A percentile compares a stretch with the other conserved stretches of the same genome.
Evolutionary conservation across 2,113 vertebrate genomes (phyloP).

Genomic region (Dasypus novemcinctus): DNA sequence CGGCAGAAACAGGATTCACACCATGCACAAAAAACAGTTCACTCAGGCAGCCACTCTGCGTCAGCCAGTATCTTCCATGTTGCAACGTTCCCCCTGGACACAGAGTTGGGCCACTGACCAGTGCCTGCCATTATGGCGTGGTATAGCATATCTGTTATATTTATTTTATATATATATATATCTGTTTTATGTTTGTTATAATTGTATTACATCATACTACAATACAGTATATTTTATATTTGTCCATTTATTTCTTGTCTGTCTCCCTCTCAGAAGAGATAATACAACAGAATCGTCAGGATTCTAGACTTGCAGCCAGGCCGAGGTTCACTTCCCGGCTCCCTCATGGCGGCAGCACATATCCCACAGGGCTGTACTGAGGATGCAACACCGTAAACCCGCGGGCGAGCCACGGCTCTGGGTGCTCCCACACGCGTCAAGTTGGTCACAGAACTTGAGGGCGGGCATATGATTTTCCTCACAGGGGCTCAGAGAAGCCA

Average conservation of each 20-base stretch:
- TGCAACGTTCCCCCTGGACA: neutral
- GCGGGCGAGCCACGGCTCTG: neutral
- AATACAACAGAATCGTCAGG: neutral
- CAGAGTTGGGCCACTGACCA: neutral
- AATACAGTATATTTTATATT: neutral
- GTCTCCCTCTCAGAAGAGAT: neutral
- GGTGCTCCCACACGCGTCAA: neutral
- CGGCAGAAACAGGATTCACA: neutral
- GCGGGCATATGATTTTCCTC: neutral
- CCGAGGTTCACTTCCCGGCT: neutral
- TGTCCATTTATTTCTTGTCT: neutral
- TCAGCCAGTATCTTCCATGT: no score
- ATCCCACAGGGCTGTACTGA: neutral
- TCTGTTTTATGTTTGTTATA: no score
- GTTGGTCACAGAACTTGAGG: neutral
- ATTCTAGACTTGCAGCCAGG: neutral
- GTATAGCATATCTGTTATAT: neutral
- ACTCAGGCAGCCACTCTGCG: neutral
- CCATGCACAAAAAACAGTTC: neutral
- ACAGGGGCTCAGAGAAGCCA: neutral
- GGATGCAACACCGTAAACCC: neutral
- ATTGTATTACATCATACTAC: neutral
- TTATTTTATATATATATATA: neutral
- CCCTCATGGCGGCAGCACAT: fast-evolving
- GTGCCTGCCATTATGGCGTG: no score